phyloP scores from a whole-genome alignment of 1,140 invertebrate genomes.

The Sesamia nonagrioides region DNA sequence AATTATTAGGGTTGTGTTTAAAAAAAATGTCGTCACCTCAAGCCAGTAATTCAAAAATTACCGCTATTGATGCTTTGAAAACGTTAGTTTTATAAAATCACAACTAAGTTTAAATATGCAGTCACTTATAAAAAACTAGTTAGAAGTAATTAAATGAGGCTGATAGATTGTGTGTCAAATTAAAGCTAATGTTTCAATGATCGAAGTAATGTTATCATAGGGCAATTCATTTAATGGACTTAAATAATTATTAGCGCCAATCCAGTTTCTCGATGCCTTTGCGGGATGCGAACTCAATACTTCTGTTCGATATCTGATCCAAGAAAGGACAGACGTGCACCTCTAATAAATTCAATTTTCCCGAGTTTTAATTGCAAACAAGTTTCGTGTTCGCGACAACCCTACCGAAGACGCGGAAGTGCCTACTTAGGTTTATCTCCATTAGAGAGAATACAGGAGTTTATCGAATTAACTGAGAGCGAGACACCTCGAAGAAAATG shows the following conservation, averaged over 20 bases:
- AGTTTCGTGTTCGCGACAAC: conserved; percentile 37
- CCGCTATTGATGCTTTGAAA: conserved; percentile 8
- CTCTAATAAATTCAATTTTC: conserved; percentile 45
- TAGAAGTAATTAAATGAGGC: not conserved
- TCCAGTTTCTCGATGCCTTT: conserved; percentile 36
- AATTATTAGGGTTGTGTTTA: conserved; percentile 24
- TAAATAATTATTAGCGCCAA: conserved; percentile 28
- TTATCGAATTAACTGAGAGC: conserved; percentile 38
- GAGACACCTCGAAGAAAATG: not conserved
- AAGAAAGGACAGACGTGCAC: conserved; percentile 36
- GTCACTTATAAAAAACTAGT: not conserved
- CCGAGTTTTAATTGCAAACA: conserved; percentile 44
- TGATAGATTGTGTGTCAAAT: not conserved
- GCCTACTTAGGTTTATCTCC: conserved; percentile 39
- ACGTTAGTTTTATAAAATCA: conserved; percentile 10
- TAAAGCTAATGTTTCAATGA: conserved; percentile 28
- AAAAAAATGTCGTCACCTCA: conserved; percentile 5
- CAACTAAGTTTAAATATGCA: not conserved
- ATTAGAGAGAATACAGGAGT: conserved; percentile 40
- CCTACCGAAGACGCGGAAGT: conserved; percentile 32
- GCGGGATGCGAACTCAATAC: conserved; percentile 31
- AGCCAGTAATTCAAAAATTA: conserved; percentile 22
- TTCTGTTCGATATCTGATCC: conserved; percentile 47
- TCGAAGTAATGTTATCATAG: conserved; percentile 6
- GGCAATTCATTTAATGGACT: conserved; percentile 13